Conservation (phyloP, 2,113 vertebrate species). For the Lepidothrix coronata region DNA sequence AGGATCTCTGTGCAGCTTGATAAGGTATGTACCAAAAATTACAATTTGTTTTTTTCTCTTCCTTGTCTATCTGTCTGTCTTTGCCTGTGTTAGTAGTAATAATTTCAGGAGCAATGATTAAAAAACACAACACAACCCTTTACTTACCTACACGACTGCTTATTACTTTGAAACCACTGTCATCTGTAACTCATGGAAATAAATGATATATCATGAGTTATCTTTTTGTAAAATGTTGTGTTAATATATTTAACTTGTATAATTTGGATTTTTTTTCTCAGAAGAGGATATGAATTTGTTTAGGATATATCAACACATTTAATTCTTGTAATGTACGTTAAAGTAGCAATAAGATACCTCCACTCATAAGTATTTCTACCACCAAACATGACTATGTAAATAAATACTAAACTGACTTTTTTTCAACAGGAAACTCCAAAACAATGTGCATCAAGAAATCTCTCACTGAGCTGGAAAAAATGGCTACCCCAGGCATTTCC, state of each 20-base stretch:
- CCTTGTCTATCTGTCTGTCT: not conserved
- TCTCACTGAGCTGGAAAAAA: not conserved
- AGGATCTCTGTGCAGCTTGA: not conserved
- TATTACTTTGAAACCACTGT: not conserved
- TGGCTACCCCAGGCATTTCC: not conserved
- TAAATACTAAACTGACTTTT: not conserved
- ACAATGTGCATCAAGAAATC: not conserved
- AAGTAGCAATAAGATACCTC: not conserved
- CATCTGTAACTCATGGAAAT: constrained; percentile 12
- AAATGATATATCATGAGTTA: not conserved
- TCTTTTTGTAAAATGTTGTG: not conserved
- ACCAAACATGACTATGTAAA: not conserved
- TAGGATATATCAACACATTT: not conserved
- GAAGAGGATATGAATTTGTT: not conserved
- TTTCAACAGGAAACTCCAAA: not conserved
- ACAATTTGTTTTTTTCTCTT: not conserved
- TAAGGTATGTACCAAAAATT: not conserved
- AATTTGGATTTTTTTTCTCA: not conserved
- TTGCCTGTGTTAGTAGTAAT: not conserved
- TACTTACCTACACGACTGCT: not conserved
- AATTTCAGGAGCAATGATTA: not conserved
- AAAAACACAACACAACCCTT: not conserved
- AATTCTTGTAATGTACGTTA: not conserved
- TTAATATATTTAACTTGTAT: not conserved
- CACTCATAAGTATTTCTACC: not conserved